Evolutionary conservation across 1,140 invertebrate genomes (phyloP).

Genomic region (Aricia agestis): DNA sequence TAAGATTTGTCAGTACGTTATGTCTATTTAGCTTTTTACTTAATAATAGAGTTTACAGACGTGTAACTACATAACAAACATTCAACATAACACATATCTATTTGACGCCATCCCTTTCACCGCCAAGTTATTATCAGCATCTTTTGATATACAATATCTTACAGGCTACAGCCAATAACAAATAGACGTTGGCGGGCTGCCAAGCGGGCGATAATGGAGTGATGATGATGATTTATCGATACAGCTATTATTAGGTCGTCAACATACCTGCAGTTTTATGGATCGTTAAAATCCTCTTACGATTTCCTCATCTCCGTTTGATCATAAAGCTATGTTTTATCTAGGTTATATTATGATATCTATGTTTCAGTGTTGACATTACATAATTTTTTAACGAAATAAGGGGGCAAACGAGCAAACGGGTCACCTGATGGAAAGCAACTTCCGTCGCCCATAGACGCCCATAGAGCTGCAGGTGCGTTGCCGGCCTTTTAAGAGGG

Average conservation of each 20-base stretch:
- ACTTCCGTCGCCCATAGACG: too few species aligned
- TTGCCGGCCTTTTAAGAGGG: too few species aligned
- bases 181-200: not conserved
- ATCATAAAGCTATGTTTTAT: not conserved
- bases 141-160: not conserved
- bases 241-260: not conserved
- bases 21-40: too few species aligned
- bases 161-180: not conserved
- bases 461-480: too few species aligned
- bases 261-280: not conserved
- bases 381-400: not conserved
- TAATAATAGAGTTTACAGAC: too few species aligned
- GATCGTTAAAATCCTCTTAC: not conserved
- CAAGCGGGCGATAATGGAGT: not conserved
- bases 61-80: not conserved
- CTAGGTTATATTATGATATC: not conserved
- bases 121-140: not conserved
- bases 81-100: not conserved
- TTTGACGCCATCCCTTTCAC: not conserved
- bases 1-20: too few species aligned
- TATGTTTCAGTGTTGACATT: not conserved
- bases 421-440: too few species aligned
- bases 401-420: too few species aligned
- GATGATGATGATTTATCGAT: slow-evolving; percentile 1
- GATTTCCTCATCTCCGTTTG: not conserved